phyloP scores from a whole-genome alignment of 2,113 vertebrate genomes.

The Ceyx cyanopectus region DNA sequence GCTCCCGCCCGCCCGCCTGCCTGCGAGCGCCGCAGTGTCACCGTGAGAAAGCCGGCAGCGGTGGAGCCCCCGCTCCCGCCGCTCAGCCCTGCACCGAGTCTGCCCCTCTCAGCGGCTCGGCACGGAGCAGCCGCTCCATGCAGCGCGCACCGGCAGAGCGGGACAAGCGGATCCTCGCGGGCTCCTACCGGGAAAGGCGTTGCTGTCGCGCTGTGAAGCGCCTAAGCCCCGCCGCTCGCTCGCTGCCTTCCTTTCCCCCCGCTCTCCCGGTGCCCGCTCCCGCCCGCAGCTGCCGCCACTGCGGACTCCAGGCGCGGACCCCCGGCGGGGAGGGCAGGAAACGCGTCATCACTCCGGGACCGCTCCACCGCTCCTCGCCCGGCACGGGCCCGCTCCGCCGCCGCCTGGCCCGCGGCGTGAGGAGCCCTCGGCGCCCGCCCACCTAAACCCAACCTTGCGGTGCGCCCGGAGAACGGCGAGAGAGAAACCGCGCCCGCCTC shows the following conservation, averaged over 20 bases:
- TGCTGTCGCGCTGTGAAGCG: conserved; percentile 58
- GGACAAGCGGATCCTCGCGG: conserved; percentile 18
- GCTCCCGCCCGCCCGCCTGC: background rate
- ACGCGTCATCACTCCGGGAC: conserved; percentile 81
- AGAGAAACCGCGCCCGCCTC: background rate
- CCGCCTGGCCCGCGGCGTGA: background rate
- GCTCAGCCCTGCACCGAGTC: conserved; percentile 46
- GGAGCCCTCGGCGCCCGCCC: accelerated
- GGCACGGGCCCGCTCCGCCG: background rate
- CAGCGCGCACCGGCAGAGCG: conserved; percentile 46
- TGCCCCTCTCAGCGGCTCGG: conserved; percentile 15
- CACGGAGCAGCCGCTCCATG: conserved; percentile 38
- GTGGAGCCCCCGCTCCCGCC: conserved; percentile 29
- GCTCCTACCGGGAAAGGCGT: conserved; percentile 76
- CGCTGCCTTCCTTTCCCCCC: background rate
- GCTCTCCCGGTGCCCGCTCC: conserved; percentile 17
- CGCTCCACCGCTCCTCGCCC: conserved; percentile 39
- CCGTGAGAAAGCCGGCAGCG: conserved; percentile 5
- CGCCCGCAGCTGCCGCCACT: conserved; percentile 41
- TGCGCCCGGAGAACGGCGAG: background rate
- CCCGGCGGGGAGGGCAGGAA: conserved; percentile 78
- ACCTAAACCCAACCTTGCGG: background rate
- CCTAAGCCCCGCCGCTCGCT: conserved; percentile 8
- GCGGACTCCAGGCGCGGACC: conserved; percentile 71
- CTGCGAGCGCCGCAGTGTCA: background rate